Percentiles rank a stretch among this genome's conserved stretches.
Conservation (phyloP, 2,113 vertebrate genomes). For the Todiramphus chloris region DNA sequence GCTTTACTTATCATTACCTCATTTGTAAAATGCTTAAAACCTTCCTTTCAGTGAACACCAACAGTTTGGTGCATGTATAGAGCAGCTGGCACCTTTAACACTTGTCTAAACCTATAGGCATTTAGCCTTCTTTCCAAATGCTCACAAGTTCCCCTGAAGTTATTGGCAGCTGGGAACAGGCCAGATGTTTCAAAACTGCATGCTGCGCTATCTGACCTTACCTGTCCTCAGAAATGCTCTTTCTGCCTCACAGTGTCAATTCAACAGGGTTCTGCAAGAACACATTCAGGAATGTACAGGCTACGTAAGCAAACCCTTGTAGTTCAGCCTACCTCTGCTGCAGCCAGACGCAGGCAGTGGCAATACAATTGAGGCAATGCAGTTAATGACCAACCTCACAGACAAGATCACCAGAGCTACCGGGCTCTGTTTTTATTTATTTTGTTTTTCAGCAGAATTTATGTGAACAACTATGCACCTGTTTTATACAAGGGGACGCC, state of each 20-base stretch:
- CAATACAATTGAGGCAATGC: fast-evolving
- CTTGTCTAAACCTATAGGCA: neutral
- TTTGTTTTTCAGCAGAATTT: neutral
- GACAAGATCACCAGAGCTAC: neutral
- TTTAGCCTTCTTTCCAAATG: neutral
- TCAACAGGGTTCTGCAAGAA: neutral
- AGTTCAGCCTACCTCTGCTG: neutral
- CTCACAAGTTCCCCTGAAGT: neutral
- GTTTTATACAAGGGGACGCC: neutral
- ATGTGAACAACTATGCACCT: neutral
- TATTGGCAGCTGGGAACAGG: neutral
- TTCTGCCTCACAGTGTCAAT: neutral
- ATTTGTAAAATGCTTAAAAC: neutral
- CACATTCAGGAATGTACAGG: fast-evolving
- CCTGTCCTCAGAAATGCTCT: too few species aligned
- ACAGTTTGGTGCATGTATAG: neutral
- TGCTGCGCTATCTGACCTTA: neutral
- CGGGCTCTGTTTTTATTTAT: neutral
- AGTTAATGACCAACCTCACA: neutral
- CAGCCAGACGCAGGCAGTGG: neutral
- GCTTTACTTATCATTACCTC: neutral
- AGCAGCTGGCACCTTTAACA: neutral
- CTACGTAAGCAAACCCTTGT: fast-evolving
- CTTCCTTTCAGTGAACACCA: neutral
- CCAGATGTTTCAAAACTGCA: neutral